Conservation (phyloP, 2,113 vertebrate species). For the Trochalopteron elliotii region DNA sequence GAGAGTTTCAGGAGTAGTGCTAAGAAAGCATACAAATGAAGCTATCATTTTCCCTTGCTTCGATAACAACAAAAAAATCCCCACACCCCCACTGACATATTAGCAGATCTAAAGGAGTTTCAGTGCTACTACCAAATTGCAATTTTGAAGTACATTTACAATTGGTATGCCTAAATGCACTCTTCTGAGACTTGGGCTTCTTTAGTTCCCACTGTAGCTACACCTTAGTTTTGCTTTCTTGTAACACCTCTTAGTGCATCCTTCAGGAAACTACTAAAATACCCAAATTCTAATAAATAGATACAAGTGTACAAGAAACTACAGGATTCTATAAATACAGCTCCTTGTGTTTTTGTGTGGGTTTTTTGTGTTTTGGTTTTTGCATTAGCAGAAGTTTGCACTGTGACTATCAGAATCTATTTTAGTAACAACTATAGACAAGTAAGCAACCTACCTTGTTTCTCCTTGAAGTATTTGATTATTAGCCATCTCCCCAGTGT, state of each 20-base stretch:
- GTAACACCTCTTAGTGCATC: background rate
- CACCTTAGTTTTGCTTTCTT: background rate
- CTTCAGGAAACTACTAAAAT: background rate
- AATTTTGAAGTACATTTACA: background rate
- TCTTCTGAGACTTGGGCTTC: background rate
- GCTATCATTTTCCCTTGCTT: background rate
- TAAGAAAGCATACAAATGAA: background rate
- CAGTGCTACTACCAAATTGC: background rate
- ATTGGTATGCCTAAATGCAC: background rate
- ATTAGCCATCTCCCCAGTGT: slow-evolving; percentile 64
- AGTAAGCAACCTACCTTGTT: slow-evolving; percentile 67
- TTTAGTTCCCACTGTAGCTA: background rate
- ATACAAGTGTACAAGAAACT: background rate
- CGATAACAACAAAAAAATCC: background rate
- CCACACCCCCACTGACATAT: background rate
- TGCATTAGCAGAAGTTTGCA: background rate
- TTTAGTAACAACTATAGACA: background rate
- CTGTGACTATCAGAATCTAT: background rate
- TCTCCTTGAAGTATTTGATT: slow-evolving; percentile 68
- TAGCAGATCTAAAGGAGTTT: background rate
- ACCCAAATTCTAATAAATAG: background rate
- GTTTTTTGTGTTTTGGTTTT: background rate
- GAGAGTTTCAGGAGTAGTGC: background rate
- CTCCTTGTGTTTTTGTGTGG: accelerated
- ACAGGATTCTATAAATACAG: background rate